Conservation (phyloP, 2,888 invertebrate genomes). For the Patella depressa region DNA sequence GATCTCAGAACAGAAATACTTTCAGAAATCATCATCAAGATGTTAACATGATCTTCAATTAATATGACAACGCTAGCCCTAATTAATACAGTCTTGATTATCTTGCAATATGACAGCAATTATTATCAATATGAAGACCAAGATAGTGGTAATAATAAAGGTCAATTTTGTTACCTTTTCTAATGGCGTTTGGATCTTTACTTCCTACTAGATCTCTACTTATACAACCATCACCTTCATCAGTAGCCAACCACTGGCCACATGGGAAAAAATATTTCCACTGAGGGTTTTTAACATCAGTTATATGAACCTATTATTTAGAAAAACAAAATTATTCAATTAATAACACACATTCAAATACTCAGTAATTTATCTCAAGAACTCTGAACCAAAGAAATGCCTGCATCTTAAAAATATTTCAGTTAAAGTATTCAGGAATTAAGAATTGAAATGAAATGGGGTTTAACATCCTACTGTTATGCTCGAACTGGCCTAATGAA, state of each 20-base stretch:
- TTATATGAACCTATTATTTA: constrained; percentile 65
- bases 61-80: neutral
- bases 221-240: constrained; percentile 68
- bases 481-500: too few species aligned
- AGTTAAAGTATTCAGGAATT: too few species aligned
- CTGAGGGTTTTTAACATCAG: constrained; percentile 67
- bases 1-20: too few species aligned
- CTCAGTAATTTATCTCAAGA: too few species aligned
- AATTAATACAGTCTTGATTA: neutral
- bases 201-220: constrained; percentile 67
- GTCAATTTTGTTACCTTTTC: constrained; percentile 58
- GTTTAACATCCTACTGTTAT: too few species aligned
- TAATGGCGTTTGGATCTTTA: constrained; percentile 64
- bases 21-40: too few species aligned
- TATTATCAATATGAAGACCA: too few species aligned
- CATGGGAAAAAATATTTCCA: constrained; percentile 71
- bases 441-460: too few species aligned
- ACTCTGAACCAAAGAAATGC: too few species aligned
- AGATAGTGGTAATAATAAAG: neutral
- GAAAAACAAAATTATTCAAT: neutral
- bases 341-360: too few species aligned
- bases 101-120: neutral
- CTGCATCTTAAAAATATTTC: too few species aligned
- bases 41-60: neutral
- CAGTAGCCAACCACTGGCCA: constrained; percentile 69